Conservation (phyloP, 2,113 vertebrate genomes). For the Sylvietta virens region DNA sequence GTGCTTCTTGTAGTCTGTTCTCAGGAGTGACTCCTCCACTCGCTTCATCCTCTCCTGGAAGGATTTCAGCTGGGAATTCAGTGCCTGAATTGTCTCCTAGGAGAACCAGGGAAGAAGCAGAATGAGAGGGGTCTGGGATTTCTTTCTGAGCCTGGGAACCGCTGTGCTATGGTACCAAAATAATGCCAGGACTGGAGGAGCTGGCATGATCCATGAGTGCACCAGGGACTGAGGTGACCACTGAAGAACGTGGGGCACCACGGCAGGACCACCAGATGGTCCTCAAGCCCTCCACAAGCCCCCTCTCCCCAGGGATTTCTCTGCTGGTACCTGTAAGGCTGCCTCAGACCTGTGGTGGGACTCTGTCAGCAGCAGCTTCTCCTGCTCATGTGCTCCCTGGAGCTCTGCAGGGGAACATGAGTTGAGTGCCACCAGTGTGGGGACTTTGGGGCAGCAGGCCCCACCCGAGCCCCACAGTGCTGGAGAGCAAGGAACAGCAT, state of each 20-base stretch:
- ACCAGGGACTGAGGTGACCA: neutral
- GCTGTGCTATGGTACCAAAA: neutral
- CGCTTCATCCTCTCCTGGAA: constrained; percentile 81
- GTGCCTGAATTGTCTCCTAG: constrained; percentile 70
- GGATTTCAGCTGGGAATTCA: constrained; percentile 76
- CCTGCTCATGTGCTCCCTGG: constrained; percentile 61
- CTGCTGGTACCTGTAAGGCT: constrained; percentile 59
- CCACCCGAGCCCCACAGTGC: neutral
- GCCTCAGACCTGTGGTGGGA: constrained; percentile 66
- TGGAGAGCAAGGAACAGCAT: neutral
- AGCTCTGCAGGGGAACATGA: constrained; percentile 66
- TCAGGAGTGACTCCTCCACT: constrained; percentile 81
- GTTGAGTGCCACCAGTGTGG: rapidly evolving
- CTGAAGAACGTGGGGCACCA: neutral
- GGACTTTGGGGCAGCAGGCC: neutral
- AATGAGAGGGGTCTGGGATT: neutral
- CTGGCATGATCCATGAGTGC: rapidly evolving
- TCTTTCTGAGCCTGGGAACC: neutral
- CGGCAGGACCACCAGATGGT: neutral
- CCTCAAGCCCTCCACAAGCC: neutral
- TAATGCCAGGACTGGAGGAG: neutral
- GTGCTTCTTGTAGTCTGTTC: constrained; percentile 82
- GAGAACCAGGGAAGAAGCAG: neutral
- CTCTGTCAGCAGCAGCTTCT: constrained; percentile 71
- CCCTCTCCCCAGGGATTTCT: neutral